Base-by-base conservation (phyloP, 2,797 vertebrate species). In the Arctocebus calabarensis region DNA sequence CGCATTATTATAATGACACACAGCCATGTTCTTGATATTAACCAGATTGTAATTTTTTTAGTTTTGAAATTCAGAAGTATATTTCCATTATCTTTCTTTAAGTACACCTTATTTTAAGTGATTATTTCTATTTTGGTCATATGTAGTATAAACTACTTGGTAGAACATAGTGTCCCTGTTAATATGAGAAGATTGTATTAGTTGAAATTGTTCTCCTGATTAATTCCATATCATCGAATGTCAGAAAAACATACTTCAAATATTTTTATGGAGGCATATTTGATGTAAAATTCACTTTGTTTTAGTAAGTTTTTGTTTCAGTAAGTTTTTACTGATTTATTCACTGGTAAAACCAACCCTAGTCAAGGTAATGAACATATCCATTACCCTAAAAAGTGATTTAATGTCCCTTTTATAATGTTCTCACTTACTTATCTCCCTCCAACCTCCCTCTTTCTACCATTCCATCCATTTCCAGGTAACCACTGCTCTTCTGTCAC, bases 161-260 rank as follows among this genome's bases (percentile, higher is more conserved):
- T 78, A 89, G 78, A 27, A 66, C 25, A 66, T 66, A 55, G 3
- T 55, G 45, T 68, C 29, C 34, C 7, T 77, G 5, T 29, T 79
- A 79, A 89, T 55, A 55, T 62, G 52, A 23, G 3, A 79, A n/a
- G 75, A 81, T 17, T 6, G 7, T 81, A 66, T 68, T 70, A 23
- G 19, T 90, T 27, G 34, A 37, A 70, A n/a, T 70, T 14, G 55
- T 43, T 79, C 61, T 57, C 52, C 43, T 64, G 25, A 66, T 88
- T 88, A 32, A 88, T 78, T 34, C 17, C 29, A 32, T 29, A 37
- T 29, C 61, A 66, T 66, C 25, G 55, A 40, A 55, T 66, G 52
- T 77, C 22, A 71, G 7, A 84, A 84, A 78, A 77, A 27, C 68
- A 70, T 92, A 93, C 81, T 61, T 81, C 74, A 79, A 78, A 87